Evolutionary conservation across 2,888 invertebrate genomes (phyloP).

Genomic region (Atherix ibis): DNA sequence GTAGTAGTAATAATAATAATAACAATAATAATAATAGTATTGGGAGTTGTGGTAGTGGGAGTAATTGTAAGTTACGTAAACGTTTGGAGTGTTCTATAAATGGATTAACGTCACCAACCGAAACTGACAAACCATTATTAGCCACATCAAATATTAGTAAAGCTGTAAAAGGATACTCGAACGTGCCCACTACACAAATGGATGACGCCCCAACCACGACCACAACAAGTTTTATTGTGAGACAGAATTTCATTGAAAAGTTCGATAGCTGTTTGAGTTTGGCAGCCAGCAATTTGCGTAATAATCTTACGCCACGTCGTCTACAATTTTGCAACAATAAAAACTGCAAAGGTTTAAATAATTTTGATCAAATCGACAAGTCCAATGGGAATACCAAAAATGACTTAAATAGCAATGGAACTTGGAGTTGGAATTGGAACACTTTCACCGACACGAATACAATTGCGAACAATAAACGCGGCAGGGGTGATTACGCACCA

Average conservation of each 20-base stretch:
- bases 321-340: no score
- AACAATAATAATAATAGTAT: no score
- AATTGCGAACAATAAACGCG: neutral
- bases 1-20: neutral
- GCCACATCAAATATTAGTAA: neutral
- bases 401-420: no score
- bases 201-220: slow-evolving; percentile 1
- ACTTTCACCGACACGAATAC: neutral
- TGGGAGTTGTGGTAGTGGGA: neutral
- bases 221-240: slow-evolving; percentile 10
- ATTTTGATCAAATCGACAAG: neutral
- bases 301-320: slow-evolving; percentile 2
- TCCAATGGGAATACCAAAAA: neutral
- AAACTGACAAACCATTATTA: neutral
- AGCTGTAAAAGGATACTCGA: neutral
- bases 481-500: neutral
- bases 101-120: no score
- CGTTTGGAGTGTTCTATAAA: neutral
- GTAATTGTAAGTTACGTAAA: no score
- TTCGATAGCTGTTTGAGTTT: slow-evolving; percentile 7
- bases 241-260: slow-evolving; percentile 7
- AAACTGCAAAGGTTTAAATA: neutral
- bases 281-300: slow-evolving; percentile 5
- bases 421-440: neutral
- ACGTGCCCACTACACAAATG: neutral